Evolutionary conservation across 2,888 invertebrate species (phyloP).

Genomic region (Campaea margaritaria): DNA sequence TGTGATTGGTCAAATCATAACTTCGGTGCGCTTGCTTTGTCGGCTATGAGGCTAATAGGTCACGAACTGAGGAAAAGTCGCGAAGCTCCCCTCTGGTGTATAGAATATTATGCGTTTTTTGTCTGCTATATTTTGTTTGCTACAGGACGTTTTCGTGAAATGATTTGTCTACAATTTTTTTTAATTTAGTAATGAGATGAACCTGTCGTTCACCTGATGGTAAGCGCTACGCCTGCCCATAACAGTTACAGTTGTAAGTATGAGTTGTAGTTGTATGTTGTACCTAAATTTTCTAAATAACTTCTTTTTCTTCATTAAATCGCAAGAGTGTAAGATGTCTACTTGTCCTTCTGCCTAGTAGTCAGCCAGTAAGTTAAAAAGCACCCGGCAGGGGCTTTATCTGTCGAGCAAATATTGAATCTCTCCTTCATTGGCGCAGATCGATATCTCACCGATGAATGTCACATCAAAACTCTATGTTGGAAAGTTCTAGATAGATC

Average conservation of each 20-base stretch:
- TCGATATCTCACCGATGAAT: constrained; percentile 20
- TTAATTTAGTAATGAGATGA: no score
- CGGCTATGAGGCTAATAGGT: constrained; percentile 26
- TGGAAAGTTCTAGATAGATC: not conserved
- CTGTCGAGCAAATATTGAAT: constrained; percentile 39
- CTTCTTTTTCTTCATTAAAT: no score
- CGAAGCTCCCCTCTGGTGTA: not conserved
- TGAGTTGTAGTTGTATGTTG: no score
- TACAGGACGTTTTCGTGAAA: no score
- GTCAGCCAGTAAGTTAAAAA: not conserved
- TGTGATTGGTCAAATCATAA: constrained; percentile 46
- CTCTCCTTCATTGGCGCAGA: constrained; percentile 36
- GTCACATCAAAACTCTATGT: constrained; percentile 16
- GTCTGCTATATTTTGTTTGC: no score
- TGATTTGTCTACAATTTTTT: no score
- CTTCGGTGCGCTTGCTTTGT: constrained; percentile 28
- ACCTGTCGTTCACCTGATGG: no score
- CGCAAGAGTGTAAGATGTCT: no score
- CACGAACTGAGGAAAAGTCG: constrained; percentile 23
- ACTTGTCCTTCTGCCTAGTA: not conserved
- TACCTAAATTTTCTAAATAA: no score
- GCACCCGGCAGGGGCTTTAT: constrained; percentile 23
- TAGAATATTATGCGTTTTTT: not conserved
- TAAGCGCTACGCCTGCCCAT: no score
- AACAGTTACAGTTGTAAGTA: no score